phyloP scores from a whole-genome alignment of 2,113 vertebrate species.

The Protobothrops mucrosquamatus region DNA sequence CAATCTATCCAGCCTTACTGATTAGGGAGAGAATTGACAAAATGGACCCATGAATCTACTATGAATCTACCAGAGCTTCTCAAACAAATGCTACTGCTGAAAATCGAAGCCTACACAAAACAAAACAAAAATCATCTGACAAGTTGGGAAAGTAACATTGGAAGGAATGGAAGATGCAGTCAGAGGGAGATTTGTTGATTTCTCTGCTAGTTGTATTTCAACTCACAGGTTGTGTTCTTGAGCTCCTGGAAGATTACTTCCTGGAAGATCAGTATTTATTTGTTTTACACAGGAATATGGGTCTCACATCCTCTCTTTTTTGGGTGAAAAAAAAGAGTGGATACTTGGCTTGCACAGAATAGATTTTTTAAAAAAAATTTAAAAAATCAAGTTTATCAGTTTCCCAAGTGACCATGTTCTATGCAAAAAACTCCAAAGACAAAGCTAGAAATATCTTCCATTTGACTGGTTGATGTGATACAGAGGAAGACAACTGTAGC shows the following conservation, averaged over 20 bases:
- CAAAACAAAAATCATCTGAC: neutral
- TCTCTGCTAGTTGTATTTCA: neutral
- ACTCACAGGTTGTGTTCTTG: neutral
- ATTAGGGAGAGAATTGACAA: constrained; percentile 30
- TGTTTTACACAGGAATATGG: neutral
- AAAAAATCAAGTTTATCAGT: neutral
- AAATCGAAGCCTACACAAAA: neutral
- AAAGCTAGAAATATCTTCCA: neutral
- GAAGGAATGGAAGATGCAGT: neutral
- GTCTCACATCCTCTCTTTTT: neutral
- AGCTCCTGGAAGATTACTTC: neutral
- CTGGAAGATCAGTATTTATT: neutral
- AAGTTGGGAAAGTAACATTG: neutral
- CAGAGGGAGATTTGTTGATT: neutral
- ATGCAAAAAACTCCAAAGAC: neutral
- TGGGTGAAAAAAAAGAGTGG: neutral
- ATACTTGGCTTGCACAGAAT: neutral
- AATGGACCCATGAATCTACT: accelerated
- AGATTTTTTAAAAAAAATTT: neutral
- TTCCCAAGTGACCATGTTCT: neutral
- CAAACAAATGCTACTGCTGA: neutral
- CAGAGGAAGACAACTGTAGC: neutral
- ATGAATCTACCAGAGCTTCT: neutral
- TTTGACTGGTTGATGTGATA: neutral
- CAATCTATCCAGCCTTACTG: constrained; percentile 47